A percentile compares a stretch with the other conserved stretches of the same genome.
Evolutionary conservation across 1,140 invertebrate genomes (phyloP).

Genomic region (Cyclina sinensis): DNA sequence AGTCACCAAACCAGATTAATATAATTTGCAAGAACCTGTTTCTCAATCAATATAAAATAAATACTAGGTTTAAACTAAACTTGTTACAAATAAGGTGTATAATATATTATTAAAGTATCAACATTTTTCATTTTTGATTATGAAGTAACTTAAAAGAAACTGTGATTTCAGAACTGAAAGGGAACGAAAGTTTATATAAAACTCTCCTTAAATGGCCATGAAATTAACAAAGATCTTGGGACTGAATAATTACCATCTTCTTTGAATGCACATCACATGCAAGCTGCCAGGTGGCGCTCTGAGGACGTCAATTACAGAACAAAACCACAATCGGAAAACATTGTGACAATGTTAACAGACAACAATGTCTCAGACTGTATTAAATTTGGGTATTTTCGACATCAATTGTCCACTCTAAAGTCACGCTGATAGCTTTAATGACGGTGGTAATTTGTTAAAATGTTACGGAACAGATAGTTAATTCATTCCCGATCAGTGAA

Average conservation of each 20-base stretch:
- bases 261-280: constrained; percentile 18
- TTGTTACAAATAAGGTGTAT: too few species aligned
- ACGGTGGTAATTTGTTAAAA: constrained; percentile 62
- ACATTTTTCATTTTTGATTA: too few species aligned
- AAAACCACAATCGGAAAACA: constrained; percentile 32
- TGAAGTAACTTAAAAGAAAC: too few species aligned
- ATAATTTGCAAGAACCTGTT: too few species aligned
- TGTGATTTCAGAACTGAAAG: not conserved
- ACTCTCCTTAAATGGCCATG: not conserved
- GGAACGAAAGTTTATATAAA: not conserved
- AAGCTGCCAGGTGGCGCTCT: constrained; percentile 20
- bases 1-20: too few species aligned
- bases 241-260: not conserved
- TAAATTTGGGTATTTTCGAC: constrained; percentile 29
- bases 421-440: constrained; percentile 34
- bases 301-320: constrained; percentile 2
- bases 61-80: too few species aligned
- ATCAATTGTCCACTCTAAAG: constrained; percentile 43
- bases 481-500: constrained; percentile 34
- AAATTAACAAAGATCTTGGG: not conserved
- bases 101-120: too few species aligned
- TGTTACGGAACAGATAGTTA: constrained; percentile 55
- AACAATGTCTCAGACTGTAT: not conserved
- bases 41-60: too few species aligned
- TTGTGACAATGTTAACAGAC: constrained; percentile 19